Base-by-base conservation (phyloP, 1,140 invertebrate species). In the Oryctes rhinoceros region DNA sequence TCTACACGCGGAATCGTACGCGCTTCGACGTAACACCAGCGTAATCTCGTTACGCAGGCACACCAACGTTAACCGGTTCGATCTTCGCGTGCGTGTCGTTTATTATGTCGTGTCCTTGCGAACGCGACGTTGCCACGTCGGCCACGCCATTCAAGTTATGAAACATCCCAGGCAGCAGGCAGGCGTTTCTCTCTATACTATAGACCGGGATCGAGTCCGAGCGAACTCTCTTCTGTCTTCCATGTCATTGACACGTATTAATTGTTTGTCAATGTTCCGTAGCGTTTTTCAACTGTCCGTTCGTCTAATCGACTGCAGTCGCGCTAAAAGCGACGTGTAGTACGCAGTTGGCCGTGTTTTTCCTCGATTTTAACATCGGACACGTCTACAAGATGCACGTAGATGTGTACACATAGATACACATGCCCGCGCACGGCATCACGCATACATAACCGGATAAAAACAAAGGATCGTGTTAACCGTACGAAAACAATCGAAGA, bases 171-270 rank as follows among this genome's bases (percentile, higher is more conserved):
- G 65, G 20, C 65, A 24, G 65, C 30, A 18, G 6, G 20, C 65
- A 35, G 20, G 65, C 65, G 65, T 67, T 35, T 67, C 65, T 67
- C 49, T 53, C 49, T 24, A 30, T 30, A 30, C 24, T 24, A 10
- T n/a, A 67, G 65, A 67, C 65, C 1, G 65, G 65, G 65, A 67
- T 67, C 65, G 65, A 53, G 65, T 67, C 65, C 65, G 30, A 67
- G 18, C 65, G 65, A 67, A 67, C 65, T 67, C 65, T 67, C 65
- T 67, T 67, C 65, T 67, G 65, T 67, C 65, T 67, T 67, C 30
- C 65, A 67, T 67, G 65, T 67, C 65, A 67, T 67, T 67, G 65
- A 67, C 65, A 67, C 65, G 65, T 67, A 67, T 67, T 67, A 67
- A 67, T 67, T 67, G 65, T 67, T 67, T 67, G 65, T 67, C 65